Conservation (phyloP, 2,113 vertebrate genomes). For the Telmatochromis bifrenatus region DNA sequence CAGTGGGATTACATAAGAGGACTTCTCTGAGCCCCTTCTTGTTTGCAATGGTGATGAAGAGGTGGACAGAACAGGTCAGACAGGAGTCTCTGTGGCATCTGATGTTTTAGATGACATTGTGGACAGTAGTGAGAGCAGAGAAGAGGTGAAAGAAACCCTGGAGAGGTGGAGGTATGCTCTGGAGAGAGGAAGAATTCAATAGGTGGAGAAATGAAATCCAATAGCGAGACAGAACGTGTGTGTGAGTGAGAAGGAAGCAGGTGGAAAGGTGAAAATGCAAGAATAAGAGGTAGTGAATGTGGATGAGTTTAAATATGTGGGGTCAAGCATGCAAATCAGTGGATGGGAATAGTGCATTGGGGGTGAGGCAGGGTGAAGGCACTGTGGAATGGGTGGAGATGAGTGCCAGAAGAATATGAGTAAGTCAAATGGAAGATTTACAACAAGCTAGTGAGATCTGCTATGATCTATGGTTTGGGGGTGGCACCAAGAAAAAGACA, state of each 20-base stretch:
- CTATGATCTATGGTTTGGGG: not conserved
- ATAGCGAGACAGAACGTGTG: not conserved
- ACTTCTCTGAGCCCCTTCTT: not conserved
- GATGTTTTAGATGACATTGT: not conserved
- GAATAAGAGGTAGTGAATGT: not conserved
- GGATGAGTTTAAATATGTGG: not conserved
- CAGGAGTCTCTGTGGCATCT: not conserved
- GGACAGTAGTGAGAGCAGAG: not conserved
- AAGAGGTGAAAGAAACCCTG: not conserved
- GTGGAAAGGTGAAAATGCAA: not conserved
- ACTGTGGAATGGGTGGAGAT: not conserved
- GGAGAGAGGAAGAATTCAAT: fast-evolving
- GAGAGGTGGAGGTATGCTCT: not conserved
- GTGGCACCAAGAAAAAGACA: not conserved
- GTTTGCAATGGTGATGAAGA: not conserved
- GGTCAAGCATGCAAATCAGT: not conserved
- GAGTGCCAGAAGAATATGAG: not conserved
- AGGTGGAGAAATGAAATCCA: not conserved
- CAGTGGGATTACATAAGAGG: not conserved
- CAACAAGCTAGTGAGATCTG: not conserved
- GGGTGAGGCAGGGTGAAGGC: not conserved
- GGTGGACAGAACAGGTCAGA: not conserved
- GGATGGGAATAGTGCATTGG: not conserved
- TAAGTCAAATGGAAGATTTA: not conserved
- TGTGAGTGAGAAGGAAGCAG: not conserved